Conservation (phyloP, 2,888 invertebrate species). For the Napeogenes inachia region DNA sequence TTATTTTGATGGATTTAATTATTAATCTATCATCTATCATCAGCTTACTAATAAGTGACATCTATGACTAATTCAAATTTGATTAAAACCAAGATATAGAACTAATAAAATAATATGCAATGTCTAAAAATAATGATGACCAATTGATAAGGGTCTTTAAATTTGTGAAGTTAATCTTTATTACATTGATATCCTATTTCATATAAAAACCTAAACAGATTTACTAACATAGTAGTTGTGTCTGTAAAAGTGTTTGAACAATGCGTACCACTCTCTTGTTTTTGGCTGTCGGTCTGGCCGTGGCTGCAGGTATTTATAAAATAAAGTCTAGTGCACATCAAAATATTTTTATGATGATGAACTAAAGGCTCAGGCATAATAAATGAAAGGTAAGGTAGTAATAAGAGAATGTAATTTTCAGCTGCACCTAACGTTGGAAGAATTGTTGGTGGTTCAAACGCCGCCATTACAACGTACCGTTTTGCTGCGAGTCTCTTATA, state of each 20-base stretch:
- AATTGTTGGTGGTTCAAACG: slow-evolving; percentile 4
- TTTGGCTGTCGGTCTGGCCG: not conserved
- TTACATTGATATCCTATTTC: not conserved
- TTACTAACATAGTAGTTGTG: too few relatives aligned
- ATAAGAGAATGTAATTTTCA: not conserved
- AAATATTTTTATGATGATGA: not conserved
- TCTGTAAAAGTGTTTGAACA: not conserved
- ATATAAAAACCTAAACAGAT: not conserved
- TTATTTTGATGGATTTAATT: too few relatives aligned
- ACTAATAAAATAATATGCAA: too few relatives aligned
- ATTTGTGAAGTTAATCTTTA: not conserved
- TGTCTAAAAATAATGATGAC: not conserved
- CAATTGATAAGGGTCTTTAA: not conserved
- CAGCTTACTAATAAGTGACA: too few relatives aligned
- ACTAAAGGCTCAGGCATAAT: not conserved
- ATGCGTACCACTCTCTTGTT: not conserved
- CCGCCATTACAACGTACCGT: not conserved
- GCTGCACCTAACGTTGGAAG: not conserved
- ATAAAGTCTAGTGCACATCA: not conserved
- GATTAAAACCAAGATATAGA: too few relatives aligned
- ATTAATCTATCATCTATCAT: too few relatives aligned
- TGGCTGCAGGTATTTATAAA: slow-evolving; percentile 3
- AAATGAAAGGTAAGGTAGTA: not conserved
- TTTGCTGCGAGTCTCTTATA: slow-evolving; percentile 4
- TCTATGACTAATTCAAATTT: too few relatives aligned